Percentiles rank a stretch among this genome's conserved stretches.
Conservation (phyloP, 2,797 vertebrate species). For the Chloroceryle inda region DNA sequence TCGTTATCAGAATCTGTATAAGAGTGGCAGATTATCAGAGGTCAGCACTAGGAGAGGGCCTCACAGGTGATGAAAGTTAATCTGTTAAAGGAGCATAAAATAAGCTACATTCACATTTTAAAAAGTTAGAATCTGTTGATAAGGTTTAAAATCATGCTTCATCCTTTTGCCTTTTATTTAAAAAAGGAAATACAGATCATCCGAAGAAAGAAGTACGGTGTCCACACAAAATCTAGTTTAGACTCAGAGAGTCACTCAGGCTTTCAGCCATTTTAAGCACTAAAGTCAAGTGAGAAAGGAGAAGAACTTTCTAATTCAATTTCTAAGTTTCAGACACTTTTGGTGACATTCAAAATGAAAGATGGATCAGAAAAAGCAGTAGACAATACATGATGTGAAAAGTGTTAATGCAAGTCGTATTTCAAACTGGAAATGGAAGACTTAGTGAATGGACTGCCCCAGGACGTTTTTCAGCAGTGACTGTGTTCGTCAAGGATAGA, state of each 20-base stretch:
- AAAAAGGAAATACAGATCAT: slow-evolving; percentile 6
- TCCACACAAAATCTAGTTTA: not conserved
- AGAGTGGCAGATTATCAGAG: not conserved
- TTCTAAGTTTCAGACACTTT: slow-evolving; percentile 11
- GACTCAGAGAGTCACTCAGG: not conserved
- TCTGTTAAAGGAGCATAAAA: not conserved
- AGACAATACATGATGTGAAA: not conserved
- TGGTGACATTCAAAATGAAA: slow-evolving; percentile 7
- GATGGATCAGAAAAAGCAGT: slow-evolving; percentile 14
- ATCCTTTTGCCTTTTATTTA: slow-evolving; percentile 8
- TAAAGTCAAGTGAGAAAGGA: not conserved
- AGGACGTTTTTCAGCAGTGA: not conserved
- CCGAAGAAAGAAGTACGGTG: not conserved
- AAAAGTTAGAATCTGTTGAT: not conserved
- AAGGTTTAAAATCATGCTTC: not conserved
- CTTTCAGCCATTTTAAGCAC: slow-evolving; percentile 16
- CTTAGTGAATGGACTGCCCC: not conserved
- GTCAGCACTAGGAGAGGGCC: not conserved
- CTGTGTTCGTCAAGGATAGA: not conserved
- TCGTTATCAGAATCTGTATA: not conserved
- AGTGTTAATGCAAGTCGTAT: not conserved
- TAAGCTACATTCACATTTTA: not conserved
- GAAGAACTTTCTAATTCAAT: not conserved
- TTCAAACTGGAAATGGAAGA: not conserved
- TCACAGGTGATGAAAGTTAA: not conserved